Conservation (phyloP, 2,113 vertebrate genomes). For the Mormyrus iriodes region DNA sequence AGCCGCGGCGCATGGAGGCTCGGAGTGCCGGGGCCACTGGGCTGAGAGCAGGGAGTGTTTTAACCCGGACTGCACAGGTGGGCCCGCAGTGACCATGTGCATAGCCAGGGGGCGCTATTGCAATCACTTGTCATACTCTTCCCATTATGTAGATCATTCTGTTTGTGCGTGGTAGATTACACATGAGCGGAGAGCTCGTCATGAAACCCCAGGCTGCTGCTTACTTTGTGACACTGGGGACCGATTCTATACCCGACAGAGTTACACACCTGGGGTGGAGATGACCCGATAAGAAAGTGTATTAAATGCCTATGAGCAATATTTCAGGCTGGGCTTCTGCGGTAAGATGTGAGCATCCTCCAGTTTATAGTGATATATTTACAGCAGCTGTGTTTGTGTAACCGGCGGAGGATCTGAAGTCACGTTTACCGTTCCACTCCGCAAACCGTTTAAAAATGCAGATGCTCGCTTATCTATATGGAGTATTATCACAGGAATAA, state of each 20-base stretch:
- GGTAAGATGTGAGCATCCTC: not conserved
- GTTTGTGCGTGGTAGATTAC: not conserved
- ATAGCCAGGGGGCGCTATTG: not conserved
- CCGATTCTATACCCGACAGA: not conserved
- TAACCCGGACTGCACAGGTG: conserved; percentile 95
- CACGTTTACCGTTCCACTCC: not conserved
- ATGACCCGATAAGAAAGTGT: not conserved
- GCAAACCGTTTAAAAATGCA: not conserved
- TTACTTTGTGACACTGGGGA: not conserved
- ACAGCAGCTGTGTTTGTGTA: not conserved
- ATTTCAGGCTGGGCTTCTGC: not conserved
- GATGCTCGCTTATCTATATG: not conserved
- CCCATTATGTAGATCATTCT: not conserved
- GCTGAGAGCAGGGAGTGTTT: conserved; percentile 93
- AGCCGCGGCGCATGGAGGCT: conserved; percentile 88
- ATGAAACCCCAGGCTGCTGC: not conserved
- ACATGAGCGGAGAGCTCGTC: not conserved
- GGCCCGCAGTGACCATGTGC: not conserved
- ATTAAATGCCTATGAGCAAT: not conserved
- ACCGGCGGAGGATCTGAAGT: not conserved
- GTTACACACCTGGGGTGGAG: not conserved
- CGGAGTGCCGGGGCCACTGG: conserved; percentile 93
- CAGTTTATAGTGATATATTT: not conserved
- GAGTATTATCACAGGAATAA: not conserved
- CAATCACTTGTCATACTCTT: not conserved